Percentiles rank a stretch among this genome's conserved stretches.
Conservation (phyloP, 2,888 invertebrate species). For the Heteromurus nitidus region DNA sequence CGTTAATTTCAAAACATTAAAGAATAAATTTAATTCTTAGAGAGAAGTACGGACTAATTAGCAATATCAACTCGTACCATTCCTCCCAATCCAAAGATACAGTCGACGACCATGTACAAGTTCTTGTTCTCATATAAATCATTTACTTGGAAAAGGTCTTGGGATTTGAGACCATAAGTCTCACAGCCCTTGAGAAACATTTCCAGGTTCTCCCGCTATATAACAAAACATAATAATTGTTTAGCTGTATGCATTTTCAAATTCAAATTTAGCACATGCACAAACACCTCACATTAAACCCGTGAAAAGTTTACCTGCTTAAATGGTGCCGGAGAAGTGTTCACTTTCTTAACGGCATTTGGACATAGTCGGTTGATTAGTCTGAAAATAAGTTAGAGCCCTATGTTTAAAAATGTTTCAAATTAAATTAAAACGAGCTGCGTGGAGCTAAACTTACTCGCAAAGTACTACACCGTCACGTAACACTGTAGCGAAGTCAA, state of each 20-base stretch:
- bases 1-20: not conserved
- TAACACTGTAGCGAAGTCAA: slow-evolving; percentile 76
- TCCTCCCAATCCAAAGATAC: slow-evolving; percentile 76
- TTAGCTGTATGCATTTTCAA: too few relatives aligned
- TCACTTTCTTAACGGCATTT: slow-evolving; percentile 75
- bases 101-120: slow-evolving; percentile 76
- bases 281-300: too few relatives aligned
- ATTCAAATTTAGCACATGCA: too few relatives aligned
- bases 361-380: slow-evolving; percentile 75
- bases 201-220: slow-evolving; percentile 75
- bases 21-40: not conserved
- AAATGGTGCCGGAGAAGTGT: slow-evolving; percentile 75
- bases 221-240: slow-evolving; percentile 1
- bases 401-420: not conserved
- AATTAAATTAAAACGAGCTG: not conserved
- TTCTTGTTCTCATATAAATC: slow-evolving; percentile 76
- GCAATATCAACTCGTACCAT: slow-evolving; percentile 75
- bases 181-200: slow-evolving; percentile 76
- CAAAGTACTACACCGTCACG: slow-evolving; percentile 77
- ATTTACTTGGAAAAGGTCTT: slow-evolving; percentile 77
- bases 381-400: slow-evolving; percentile 68
- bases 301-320: slow-evolving; percentile 74
- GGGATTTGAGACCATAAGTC: slow-evolving; percentile 75
- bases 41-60: not conserved
- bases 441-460: slow-evolving; percentile 75